A percentile compares a stretch with the other conserved stretches of the same genome.
Evolutionary conservation across 2,113 vertebrate species (phyloP).

Genomic region (Nycticorax nycticorax): DNA sequence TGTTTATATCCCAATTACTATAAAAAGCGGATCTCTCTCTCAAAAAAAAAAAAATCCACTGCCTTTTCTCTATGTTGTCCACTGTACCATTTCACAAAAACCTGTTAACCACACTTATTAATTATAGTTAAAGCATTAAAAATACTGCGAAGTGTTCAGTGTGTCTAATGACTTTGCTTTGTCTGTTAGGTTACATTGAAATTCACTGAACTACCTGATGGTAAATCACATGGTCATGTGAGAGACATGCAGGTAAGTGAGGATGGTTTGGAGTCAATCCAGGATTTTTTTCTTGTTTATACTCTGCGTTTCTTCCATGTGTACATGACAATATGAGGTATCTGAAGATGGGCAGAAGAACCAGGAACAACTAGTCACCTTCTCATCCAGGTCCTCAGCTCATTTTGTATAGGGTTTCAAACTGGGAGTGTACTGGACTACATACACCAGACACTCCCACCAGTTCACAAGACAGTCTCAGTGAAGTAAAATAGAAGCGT

Average conservation of each 20-base stretch:
- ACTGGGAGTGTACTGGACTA: not conserved
- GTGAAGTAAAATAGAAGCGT: not conserved
- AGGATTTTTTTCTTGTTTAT: not conserved
- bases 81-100: conserved; percentile 28
- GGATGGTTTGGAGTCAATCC: not conserved
- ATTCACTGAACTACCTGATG: not conserved
- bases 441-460: fast-evolving
- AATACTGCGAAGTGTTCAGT: not conserved
- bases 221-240: not conserved
- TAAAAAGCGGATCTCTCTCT: conserved; percentile 39
- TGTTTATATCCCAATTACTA: conserved; percentile 69
- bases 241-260: not conserved
- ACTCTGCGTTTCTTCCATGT: not conserved
- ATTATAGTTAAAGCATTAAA: not conserved
- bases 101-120: conserved; percentile 4
- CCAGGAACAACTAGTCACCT: not conserved
- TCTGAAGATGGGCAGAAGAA: not conserved
- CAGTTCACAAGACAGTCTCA: not conserved
- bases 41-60: not conserved
- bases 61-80: not conserved
- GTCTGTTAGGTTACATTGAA: not conserved
- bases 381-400: not conserved
- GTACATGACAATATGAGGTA: not conserved
- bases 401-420: not conserved
- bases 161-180: conserved; percentile 28